Evolutionary conservation across 2,888 invertebrate genomes (phyloP), one percentile per base, ranked within the genome.

Genomic region (Exephanes ischioxanthus): DNA sequence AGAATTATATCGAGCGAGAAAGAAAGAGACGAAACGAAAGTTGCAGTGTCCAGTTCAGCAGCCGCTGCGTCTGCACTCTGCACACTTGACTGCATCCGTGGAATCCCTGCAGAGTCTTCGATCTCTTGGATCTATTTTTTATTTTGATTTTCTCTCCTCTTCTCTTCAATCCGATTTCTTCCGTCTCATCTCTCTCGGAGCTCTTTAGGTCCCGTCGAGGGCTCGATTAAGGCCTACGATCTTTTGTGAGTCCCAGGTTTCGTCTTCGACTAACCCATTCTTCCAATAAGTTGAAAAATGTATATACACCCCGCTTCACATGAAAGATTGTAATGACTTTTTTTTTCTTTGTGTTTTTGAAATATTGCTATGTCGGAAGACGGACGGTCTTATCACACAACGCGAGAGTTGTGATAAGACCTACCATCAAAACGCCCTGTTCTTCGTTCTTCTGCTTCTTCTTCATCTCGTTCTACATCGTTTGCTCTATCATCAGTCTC

Each of bases 31-130:
- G 63, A 85, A 75, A 76, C 84, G 53, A 68, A 71, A 67, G 83
- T 71, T 71, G 84, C 85, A 83, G 86, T 87, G 86, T 82, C 84
- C 86, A 63, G 82, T 81, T 75, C 70, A 79, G 81, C 55, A 61
- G 66, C 61, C 72, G 73, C 68, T 71, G 53, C 75, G 55, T 70
- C 80, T 63, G 80, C 85, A 73, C 51, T 72, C 85, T 67, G n/a
- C 58, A 80, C 76, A 67, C 53, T 58, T 22, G 66, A 51, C 83
- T 73, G 77, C 71, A 77, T 67, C 63, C 67, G 61, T 37, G 66
- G 83, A 75, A 70, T 75, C 63, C 61, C 58, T 68, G 53, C 55
- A 33, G 55, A 33, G 33, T 76, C 80, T 71, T 71, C 80, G 19
- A 80, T 66, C 55, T 71, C 75, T 71, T 30, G 71, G 55, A 16